Base-by-base conservation (phyloP, 1,140 invertebrate genomes). In the Drosophila albomicans region DNA sequence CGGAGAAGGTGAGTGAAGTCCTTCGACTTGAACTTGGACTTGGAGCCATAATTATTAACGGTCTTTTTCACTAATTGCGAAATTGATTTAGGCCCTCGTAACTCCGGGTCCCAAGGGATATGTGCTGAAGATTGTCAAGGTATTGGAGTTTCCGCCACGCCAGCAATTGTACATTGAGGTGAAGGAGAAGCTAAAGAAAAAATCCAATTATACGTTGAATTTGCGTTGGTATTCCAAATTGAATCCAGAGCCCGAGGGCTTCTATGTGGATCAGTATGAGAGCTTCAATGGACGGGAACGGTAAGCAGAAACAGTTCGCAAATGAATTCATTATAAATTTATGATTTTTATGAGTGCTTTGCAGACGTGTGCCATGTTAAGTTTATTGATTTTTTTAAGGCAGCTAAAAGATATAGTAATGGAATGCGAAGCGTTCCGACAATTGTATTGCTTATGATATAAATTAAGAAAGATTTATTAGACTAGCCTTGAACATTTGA, bases 261-360 rank as follows among this genome's bases (percentile, higher is more conserved):
- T 99, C 94, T 99, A 99, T 93, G 94, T 98, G 15, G 97, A 97
- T 79, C 96, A 96, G 77, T 99, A 98, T 81, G 95, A 95, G 52
- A 95, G 94, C 66, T 93, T 94, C 38, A 94, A 95, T 78, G 96
- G 96, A 49, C 94, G 97, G 82, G 96, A 95, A 93, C 96, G 96
- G 97, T 98, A 93, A 94, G 69, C 35, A 10, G 35, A 38, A 8
- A 0, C 20, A 10, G 35, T 38, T 38, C 35, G 2, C 35, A 10
- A 38, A 38, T 38, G 35, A 38, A 38, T 38, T 10, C 35, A 38
- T 38, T 38, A 38, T 1, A 8, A 38, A 38, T 38, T 38, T 10
- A 38, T 38, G 35, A 38, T 38, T 38, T 32, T 8, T 5, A 32
- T 32, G 30, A 8, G 30, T 32, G 30, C 30, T 32, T 32, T 32